Conservation (phyloP, 2,888 invertebrate species). For the Hypsopygia costalis region DNA sequence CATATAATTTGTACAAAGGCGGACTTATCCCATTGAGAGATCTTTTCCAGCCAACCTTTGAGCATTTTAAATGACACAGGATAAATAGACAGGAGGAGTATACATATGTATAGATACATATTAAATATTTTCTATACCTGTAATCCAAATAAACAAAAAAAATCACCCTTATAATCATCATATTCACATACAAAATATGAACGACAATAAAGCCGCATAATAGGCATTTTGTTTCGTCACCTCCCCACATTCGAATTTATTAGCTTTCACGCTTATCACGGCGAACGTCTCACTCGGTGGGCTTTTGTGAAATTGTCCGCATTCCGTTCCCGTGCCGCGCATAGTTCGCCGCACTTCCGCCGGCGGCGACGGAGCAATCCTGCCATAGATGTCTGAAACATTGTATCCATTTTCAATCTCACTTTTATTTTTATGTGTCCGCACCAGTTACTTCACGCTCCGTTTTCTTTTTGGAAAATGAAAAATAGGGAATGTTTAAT, state of each 20-base stretch:
- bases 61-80: too few species aligned
- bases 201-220: constrained; percentile 27
- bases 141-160: not conserved
- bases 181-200: constrained; percentile 9
- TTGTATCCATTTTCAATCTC: constrained; percentile 38
- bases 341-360: constrained; percentile 57
- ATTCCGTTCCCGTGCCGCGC: constrained; percentile 55
- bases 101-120: too few species aligned
- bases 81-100: too few species aligned
- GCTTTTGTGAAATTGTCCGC: constrained; percentile 67
- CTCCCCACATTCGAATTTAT: constrained; percentile 61
- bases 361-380: constrained; percentile 43
- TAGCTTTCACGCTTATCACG: constrained; percentile 65
- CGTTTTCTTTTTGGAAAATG: constrained; percentile 1
- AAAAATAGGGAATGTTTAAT: not conserved
- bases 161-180: not conserved
- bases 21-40: too few species aligned
- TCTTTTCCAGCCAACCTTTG: too few species aligned
- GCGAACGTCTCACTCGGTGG: constrained; percentile 62
- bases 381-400: constrained; percentile 51
- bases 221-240: constrained; percentile 56
- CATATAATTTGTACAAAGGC: too few species aligned
- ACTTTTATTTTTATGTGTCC: constrained; percentile 36
- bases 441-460: constrained; percentile 26
- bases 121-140: too few species aligned